Conservation (phyloP, 1,140 invertebrate species). For the Polyergus mexicanus region DNA sequence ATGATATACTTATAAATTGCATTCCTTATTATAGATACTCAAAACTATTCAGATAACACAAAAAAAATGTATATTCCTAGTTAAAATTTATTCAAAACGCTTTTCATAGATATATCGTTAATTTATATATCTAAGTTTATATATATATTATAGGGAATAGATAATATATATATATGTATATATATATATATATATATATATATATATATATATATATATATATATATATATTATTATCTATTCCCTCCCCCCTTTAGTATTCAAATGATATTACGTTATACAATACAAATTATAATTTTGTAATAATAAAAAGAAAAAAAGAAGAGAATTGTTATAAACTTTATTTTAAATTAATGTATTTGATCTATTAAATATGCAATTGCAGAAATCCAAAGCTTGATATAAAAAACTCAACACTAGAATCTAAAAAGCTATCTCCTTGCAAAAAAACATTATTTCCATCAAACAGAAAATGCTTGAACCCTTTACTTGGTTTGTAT, state of each 20-base stretch:
- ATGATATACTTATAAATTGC: neutral
- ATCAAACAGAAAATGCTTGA: constrained; percentile 84
- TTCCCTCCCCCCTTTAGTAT: too few relatives aligned
- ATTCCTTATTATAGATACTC: neutral
- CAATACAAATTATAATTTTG: constrained; percentile 5
- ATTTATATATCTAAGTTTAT: neutral
- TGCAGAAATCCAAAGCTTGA: constrained; percentile 82
- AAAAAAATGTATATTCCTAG: neutral
- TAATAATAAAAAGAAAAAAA: constrained; percentile 14
- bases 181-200: too few relatives aligned
- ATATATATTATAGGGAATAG: too few relatives aligned
- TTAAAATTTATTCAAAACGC: neutral
- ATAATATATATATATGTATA: too few relatives aligned
- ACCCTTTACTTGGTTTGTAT: constrained; percentile 84
- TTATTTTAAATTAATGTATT: constrained; percentile 4
- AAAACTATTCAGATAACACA: neutral
- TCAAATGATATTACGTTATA: neutral
- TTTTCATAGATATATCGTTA: neutral
- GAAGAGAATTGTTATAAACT: neutral
- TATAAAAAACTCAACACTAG: constrained; percentile 76
- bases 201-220: too few relatives aligned
- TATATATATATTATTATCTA: neutral
- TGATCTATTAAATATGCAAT: constrained; percentile 60
- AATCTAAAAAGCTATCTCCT: constrained; percentile 73
- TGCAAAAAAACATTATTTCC: constrained; percentile 79